Base-by-base conservation (phyloP, 2,888 invertebrate genomes). In the Ophion ventricosus region DNA sequence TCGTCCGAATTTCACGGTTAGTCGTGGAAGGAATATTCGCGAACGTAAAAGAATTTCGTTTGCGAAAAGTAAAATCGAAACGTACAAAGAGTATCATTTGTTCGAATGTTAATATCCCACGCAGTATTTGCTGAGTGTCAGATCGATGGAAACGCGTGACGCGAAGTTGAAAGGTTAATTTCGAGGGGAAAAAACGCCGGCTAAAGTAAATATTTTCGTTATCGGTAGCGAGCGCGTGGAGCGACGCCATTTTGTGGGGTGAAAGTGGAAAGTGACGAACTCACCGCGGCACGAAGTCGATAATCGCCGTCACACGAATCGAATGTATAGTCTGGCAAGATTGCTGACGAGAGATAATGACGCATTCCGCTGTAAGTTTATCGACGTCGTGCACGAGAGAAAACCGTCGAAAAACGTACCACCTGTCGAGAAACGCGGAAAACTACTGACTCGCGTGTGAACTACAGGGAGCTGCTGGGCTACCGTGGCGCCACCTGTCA, bases 291-390 rank as follows among this genome's bases (percentile, higher is more conserved):
- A 17, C 4, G 0, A 17, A 17, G 14, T 49, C 49, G 49, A 49
- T 49, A 49, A 49, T 49, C 49, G 17, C 14, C 17, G 14, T 2
- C 49, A 14, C 17, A 14, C 2, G 49, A 4, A 14, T 49, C 49
- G 49, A 14, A 49, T 4, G 17, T 29, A n/a, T n/a, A n/a, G 8
- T 11, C 20, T 11, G 7, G 35, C 29, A n/a, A n/a, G 14, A 35
- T 20, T 75, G 49, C 26, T 20, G 29, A 63, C 74, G 63, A 63
- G 49, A 26, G 59, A 63, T 43, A 75, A 75, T 25, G 23, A 4
- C 14, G 49, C n/a, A 4, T 0, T 2, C 57, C 35, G 25, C 26
- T 75, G 29, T 70, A 14, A 35, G 29, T 29, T 70, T 70, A 70
- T 70, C 57, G 56, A 54, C 20, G 20, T 8, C 11, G 20, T 14